Percentiles rank a stretch among this genome's conserved stretches.
phyloP scores from a whole-genome alignment of 2,888 invertebrate species.

The Salpingus planirostris region DNA sequence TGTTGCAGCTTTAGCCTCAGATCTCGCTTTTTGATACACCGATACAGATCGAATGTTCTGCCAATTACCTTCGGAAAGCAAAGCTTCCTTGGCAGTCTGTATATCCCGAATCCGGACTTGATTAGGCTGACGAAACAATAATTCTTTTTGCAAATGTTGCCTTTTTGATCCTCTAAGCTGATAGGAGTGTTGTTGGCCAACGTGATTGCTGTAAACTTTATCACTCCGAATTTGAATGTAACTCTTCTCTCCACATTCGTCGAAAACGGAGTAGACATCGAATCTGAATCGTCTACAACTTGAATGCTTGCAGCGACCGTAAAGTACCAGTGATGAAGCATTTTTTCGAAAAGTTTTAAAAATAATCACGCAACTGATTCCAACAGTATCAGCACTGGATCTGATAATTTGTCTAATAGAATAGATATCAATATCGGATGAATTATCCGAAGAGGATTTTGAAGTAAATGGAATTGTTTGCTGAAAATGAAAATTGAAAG shows the following conservation, averaged over 20 bases:
- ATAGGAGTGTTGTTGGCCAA: background rate
- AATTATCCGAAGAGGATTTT: no score
- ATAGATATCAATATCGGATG: no score
- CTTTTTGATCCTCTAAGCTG: background rate
- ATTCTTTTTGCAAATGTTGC: background rate
- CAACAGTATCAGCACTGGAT: no score
- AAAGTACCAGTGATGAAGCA: no score
- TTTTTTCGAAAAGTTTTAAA: no score
- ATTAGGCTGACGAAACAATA: background rate
- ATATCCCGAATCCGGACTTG: background rate
- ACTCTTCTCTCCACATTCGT: no score
- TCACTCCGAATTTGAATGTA: background rate
- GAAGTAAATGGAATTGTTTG: no score
- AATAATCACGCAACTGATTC: no score
- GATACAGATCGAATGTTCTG: background rate
- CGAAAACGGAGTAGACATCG: no score
- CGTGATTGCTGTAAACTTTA: background rate
- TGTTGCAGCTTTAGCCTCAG: background rate
- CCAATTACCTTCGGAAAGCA: background rate
- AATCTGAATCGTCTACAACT: background rate
- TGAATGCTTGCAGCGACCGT: background rate
- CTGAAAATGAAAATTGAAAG: no score
- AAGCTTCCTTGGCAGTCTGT: background rate
- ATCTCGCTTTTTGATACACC: background rate
- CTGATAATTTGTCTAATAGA: no score